Evolutionary conservation across 1,140 invertebrate species (phyloP), one percentile per base, ranked within the genome.

Genomic region (Melipona quadrifasciata): DNA sequence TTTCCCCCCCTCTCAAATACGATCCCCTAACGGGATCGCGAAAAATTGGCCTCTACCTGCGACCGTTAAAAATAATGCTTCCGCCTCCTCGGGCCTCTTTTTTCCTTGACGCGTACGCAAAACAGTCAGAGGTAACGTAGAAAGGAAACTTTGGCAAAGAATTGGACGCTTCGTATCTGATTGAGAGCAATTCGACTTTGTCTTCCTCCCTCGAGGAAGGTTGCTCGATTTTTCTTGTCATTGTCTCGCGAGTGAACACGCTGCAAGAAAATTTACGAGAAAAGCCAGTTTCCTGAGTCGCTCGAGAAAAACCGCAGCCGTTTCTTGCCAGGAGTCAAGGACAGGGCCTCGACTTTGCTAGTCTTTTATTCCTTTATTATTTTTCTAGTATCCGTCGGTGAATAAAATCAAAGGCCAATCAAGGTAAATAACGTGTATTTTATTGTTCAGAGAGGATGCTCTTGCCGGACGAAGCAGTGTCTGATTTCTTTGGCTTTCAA

Each of bases 21-120:
- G 16, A 47, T 70, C 34, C 24, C 74, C 47, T 91, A 92, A 91
- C 87, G 88, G 88, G 86, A 89, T 89, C 76, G 83, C 80, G 72
- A 90, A 91, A 93, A 91, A 85, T 90, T 85, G 73, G 80, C 85
- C 74, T 80, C 77, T 86, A 90, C 87, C 82, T 90, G 82, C n/a
- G 85, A 83, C 87, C 84, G 85, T 77, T 88, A 90, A 90, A 90
- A 88, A 83, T 85, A 87, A 81, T 77, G 65, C 68, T 64, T 34
- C 47, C 19, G 14, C 6, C 1, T 27, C 10, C 21, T 17, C 14
- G 57, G 65, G 10, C 65, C 68, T 53, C n/a, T 51, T 27, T 19
- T 16, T 39, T 5, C 21, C n/a, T 34, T 31, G 55, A 39, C 12
- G n/a, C 8, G 53, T 72, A 24, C 80, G 71, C 19, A n/a, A 75